Evolutionary conservation across 2,888 invertebrate species (phyloP), one percentile per base, ranked within the genome.

Genomic region (Xylophagus ater): DNA sequence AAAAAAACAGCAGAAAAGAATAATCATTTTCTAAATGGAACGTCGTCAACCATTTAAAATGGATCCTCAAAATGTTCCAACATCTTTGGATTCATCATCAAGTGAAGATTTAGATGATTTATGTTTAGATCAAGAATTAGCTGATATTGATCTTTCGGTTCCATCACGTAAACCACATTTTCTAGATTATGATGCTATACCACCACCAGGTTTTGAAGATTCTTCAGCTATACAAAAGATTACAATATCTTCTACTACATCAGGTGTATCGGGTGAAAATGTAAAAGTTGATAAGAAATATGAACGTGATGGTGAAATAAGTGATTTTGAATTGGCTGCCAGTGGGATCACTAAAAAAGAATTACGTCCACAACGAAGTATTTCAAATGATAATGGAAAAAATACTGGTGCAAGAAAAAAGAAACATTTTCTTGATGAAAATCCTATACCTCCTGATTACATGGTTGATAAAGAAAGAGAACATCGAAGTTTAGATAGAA

Each of bases 171-270:
- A 72, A 49, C 70, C 73, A 17, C 76, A 75, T 58, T 76, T 76
- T 51, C 65, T 76, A 34, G 75, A 76, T 51, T 75, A 75, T 50
- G 76, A 75, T 57, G 73, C 72, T 41, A 70, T 70, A 36, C 67
- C 69, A 34, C 72, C 73, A 40, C 69, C 73, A 39, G 71, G 69
- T 15, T 60, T 61, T 43, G 56, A 60, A 17, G 59, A 62, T 21
- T 34, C 23, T 17, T 8, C 13, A 26, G 19, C 18, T 8, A 25
- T 12, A 13, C 44, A 17, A 35, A 6, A 4, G 12, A 26, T 8
- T 8, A 5, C n/a, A 4, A 10, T 12, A 8, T n/a, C 26, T 8
- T 26, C 26, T 6, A 40, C 34, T 4, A 6, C 32, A 8, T 14
- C 13, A n/a, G 20, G 9, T 13, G 37, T 23, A 37, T 37, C 46